Percentiles rank a stretch among this genome's conserved stretches.
These are phyloP conservation scores for Polylopha cassiicola DNA, from an alignment of 2,888 invertebrate genomes.

Conservation along the genomic window DNA sequence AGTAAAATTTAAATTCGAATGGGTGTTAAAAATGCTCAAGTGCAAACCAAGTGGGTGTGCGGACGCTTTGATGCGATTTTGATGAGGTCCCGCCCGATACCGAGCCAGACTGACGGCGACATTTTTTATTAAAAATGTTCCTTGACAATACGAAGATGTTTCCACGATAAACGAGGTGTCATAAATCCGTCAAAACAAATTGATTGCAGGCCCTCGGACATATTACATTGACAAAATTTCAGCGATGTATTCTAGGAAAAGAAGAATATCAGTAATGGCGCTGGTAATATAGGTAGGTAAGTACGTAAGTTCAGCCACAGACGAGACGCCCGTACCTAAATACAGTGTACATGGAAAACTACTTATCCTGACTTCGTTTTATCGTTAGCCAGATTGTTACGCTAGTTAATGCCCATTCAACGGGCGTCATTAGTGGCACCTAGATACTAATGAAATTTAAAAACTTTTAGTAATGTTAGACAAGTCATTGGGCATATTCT, in stretches of 20 bases:
- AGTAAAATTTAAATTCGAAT: constrained; percentile 62
- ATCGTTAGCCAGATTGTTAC: constrained; percentile 65
- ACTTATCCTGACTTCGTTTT: constrained; percentile 70
- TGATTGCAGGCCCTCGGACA: constrained; percentile 38
- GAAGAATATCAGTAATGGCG: constrained; percentile 30
- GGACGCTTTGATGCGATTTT: constrained; percentile 61
- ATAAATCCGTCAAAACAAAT: constrained; percentile 49
- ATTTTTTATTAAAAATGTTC: constrained; percentile 57
- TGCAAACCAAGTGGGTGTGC: constrained; percentile 48
- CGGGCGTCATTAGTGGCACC: constrained; percentile 44
- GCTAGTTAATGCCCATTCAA: constrained; percentile 51
- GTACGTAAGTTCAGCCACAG: constrained; percentile 32
- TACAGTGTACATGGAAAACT: constrained; percentile 65
- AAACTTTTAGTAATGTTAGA: too few relatives aligned
- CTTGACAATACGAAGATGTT: constrained; percentile 42
- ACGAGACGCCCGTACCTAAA: constrained; percentile 40
- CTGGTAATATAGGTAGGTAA: constrained; percentile 38
- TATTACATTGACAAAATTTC: constrained; percentile 36
- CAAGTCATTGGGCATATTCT: too few relatives aligned
- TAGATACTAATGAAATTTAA: constrained; percentile 32
- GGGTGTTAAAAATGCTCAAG: constrained; percentile 58
- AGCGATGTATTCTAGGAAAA: constrained; percentile 26
- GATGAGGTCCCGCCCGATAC: constrained; percentile 48
- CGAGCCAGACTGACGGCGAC: constrained; percentile 35
- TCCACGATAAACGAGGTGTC: constrained; percentile 46